phyloP scores from a whole-genome alignment of 2,113 vertebrate species.

The Phalacrocorax aristotelis region DNA sequence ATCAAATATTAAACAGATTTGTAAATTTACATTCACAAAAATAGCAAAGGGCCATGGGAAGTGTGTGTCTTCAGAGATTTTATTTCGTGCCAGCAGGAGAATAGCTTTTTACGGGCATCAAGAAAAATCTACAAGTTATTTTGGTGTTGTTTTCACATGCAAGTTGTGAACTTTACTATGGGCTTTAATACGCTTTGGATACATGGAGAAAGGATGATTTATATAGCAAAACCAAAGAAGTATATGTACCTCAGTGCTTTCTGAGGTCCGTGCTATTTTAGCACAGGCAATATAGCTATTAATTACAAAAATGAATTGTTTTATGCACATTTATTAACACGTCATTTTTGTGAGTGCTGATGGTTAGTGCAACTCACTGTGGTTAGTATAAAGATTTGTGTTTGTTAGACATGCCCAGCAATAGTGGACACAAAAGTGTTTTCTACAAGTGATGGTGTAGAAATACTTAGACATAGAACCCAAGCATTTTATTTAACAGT shows the following conservation, averaged over 20 bases:
- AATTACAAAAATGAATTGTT: neutral
- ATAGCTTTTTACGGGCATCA: neutral
- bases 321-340: neutral
- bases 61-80: neutral
- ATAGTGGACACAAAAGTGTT: neutral
- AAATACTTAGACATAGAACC: neutral
- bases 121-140: neutral
- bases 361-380: neutral
- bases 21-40: neutral
- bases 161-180: conserved; percentile 11
- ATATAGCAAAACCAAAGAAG: neutral
- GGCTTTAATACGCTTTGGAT: neutral
- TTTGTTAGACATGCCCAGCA: neutral
- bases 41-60: neutral
- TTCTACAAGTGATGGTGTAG: neutral
- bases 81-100: neutral
- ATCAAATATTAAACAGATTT: conserved; percentile 13
- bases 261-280: neutral
- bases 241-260: neutral
- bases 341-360: neutral
- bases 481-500: neutral
- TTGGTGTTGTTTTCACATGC: neutral
- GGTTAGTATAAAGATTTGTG: neutral
- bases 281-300: neutral
- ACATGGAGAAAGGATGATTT: neutral